Evolutionary conservation across 2,888 invertebrate species (phyloP), one percentile per base, ranked within the genome.

Genomic region (Rhagophthalmus giganteus): DNA sequence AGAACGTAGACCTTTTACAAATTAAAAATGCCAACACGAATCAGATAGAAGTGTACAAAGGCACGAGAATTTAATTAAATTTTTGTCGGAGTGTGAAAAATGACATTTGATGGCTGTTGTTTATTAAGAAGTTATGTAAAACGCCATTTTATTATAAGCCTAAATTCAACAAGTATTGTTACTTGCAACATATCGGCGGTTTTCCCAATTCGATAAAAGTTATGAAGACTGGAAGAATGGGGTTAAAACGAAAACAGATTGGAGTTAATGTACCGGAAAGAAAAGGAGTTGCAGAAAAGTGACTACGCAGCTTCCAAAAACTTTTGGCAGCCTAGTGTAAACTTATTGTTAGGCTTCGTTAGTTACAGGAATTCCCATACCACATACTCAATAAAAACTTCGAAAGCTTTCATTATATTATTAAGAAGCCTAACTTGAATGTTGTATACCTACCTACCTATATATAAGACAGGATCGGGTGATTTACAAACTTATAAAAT

Each of bases 11-110:
- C 47, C 46, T 34, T 51, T 47, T 48, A 54, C 54, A 59, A 59
- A 59, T 59, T 57, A 59, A 59, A 59, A 59, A 59, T 59, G 54
- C 59, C 59, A 54, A 52, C 58, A 54, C 54, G 54, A 54, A 49
- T 58, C 56, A 49, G 49, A 48, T 52, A 48, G 48, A 57, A 57
- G 51, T 50, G 48, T 50, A 54, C 52, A 46, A 46, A 52, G 39
- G 46, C 30, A 49, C 28, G 52, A 48, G 55, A 53, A 55, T 59
- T 59, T 59, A 57, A 59, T 59, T 59, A 59, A 59, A 59, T 45
- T 51, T 50, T 27, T 32, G 37, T 16, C 42, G 34, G 42, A 11
- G 55, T 28, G 44, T 37, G 40, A 52, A 41, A 33, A 24, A 35
- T 25, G 39, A 45, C 51, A 51, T 45, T 51, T 51, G 39, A 51